Evolutionary conservation across 2,888 invertebrate genomes (phyloP).

Genomic region (Hydrotaea cyrtoneurina): DNA sequence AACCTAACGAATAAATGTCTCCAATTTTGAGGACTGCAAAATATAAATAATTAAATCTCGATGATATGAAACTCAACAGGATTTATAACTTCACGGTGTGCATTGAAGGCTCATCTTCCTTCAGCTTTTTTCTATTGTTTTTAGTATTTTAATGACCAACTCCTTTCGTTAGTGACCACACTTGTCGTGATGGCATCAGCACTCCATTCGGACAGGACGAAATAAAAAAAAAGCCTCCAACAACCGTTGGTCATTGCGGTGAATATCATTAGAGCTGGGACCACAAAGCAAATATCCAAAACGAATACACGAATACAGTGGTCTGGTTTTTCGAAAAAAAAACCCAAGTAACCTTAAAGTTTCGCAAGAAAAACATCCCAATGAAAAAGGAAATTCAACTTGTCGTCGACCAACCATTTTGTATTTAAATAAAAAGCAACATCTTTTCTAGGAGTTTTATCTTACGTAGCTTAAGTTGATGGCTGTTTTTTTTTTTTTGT

Average conservation of each 20-base stretch:
- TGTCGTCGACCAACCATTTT: neutral
- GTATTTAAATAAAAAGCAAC: neutral
- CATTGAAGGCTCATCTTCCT: too few relatives aligned
- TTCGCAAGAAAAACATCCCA: neutral
- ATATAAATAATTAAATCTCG: too few relatives aligned
- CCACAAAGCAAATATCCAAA: neutral
- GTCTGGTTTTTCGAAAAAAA: neutral
- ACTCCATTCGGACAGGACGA: neutral
- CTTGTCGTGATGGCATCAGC: neutral
- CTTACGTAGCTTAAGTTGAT: neutral
- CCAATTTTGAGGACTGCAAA: too few relatives aligned
- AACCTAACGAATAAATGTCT: too few relatives aligned
- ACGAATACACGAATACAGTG: neutral
- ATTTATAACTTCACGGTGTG: too few relatives aligned
- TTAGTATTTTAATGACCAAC: neutral
- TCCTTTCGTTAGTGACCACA: neutral
- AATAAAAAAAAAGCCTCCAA: too few relatives aligned
- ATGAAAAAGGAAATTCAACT: neutral
- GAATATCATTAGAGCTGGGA: neutral
- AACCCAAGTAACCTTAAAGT: neutral
- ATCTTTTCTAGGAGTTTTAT: neutral
- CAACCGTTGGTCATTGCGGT: neutral
- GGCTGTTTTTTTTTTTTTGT: neutral
- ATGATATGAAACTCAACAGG: too few relatives aligned
- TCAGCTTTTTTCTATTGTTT: neutral